phyloP scores from a whole-genome alignment of 2,797 vertebrate species.

The Tinamus major region DNA sequence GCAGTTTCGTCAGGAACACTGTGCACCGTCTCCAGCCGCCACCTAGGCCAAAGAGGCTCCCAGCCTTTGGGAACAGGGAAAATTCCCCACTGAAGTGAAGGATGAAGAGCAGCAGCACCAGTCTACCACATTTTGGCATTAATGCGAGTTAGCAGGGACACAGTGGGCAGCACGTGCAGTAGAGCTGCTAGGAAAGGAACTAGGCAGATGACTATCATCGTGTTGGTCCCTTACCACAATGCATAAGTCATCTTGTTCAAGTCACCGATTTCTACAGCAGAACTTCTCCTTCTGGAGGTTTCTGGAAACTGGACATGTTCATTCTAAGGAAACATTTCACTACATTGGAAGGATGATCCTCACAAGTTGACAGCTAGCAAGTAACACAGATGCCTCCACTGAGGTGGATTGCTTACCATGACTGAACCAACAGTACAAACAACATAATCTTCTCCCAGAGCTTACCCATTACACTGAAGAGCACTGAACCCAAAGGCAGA shows the following conservation, averaged over 20 bases:
- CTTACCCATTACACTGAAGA: not conserved
- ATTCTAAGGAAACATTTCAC: not conserved
- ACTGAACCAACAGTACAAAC: not conserved
- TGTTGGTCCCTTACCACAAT: not conserved
- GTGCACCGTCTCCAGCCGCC: not conserved
- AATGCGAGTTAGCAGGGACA: not conserved
- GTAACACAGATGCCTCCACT: not conserved
- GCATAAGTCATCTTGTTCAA: not conserved
- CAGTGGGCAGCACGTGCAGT: rapidly evolving
- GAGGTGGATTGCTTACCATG: not conserved
- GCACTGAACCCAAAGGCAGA: not conserved
- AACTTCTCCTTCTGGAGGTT: not conserved
- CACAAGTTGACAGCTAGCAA: not conserved
- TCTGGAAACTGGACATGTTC: not conserved
- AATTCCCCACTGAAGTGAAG: rapidly evolving
- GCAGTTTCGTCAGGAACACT: not conserved
- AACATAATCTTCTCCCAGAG: not conserved
- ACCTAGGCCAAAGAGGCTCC: not conserved
- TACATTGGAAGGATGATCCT: not conserved
- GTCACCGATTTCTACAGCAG: not conserved
- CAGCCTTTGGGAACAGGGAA: not conserved
- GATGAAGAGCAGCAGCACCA: not conserved
- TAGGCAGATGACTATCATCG: not conserved
- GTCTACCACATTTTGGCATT: not conserved
- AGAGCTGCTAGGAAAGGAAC: not conserved